These are phyloP conservation scores for Vulpes ferrilata DNA, from an alignment of 2,113 vertebrate genomes.

Conservation along the genomic window DNA sequence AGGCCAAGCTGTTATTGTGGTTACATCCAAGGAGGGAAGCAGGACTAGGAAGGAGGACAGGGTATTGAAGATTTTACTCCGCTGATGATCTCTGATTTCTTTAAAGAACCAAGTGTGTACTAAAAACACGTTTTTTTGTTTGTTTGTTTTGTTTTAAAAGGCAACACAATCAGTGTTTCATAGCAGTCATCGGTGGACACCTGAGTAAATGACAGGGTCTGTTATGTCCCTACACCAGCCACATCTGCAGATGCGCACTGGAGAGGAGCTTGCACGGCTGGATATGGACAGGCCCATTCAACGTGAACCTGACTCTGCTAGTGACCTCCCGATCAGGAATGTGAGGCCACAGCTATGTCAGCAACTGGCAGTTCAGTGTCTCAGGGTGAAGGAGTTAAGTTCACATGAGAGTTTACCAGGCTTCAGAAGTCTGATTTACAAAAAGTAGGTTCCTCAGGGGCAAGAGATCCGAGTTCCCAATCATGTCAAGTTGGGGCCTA, in stretches of 20 bases:
- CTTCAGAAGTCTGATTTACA: not conserved
- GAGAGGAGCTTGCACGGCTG: not conserved
- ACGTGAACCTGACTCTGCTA: not conserved
- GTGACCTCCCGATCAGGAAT: not conserved
- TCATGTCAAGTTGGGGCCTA: not conserved
- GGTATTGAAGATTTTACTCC: not conserved
- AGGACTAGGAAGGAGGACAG: not conserved
- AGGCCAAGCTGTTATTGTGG: not conserved
- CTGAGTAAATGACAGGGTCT: not conserved
- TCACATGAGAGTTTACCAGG: not conserved
- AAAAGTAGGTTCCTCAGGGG: not conserved
- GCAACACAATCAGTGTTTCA: not conserved
- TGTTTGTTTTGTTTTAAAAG: no score
- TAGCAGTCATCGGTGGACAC: not conserved
- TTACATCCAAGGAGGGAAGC: slow-evolving; percentile 25
- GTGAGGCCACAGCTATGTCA: not conserved
- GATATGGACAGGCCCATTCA: not conserved
- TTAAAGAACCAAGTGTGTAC: not conserved
- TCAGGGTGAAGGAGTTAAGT: not conserved
- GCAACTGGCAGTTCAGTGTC: not conserved
- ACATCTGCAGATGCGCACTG: not conserved
- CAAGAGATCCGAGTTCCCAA: not conserved
- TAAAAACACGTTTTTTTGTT: not conserved
- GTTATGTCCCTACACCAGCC: not conserved
- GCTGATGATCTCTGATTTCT: slow-evolving; percentile 8